Evolutionary conservation across 2,113 vertebrate genomes (phyloP), one percentile per base, ranked within the genome.

Genomic region (Dicentrarchus labrax): DNA sequence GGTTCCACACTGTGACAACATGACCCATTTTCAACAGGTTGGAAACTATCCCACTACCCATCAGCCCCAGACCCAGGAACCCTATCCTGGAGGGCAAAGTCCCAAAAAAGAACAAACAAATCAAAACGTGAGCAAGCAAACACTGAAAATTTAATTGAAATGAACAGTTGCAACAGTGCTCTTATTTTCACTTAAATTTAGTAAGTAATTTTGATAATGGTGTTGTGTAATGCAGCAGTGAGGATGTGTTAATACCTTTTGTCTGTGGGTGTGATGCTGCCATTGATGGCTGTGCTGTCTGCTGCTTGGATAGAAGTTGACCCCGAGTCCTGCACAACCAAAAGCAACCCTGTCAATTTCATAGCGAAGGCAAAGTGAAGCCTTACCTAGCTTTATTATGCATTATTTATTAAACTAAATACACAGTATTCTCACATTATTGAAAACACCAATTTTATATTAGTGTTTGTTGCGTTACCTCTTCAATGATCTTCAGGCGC

Each of bases 1-100:
- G 96, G 93, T 99, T 99, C 98, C 99, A 99, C 86, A 99, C 99
- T 0, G 98, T 99, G 74, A 99, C 98, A 0, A 97, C 96, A 78
- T 99, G 99, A 56, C 99, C 98, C 98, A 98, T 99, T 95, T 99
- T 99, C 83, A 99, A 93, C 70, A 99, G 95, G 92, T 99, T 99
- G 88, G 97, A 98, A 73, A 99, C 99, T 0, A 99, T 98, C 48
- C 98, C 98, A 78, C 98, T 99, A 50, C 99, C 98, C 98, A 99
- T 99, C 76, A 99, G 94, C 59, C 98, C 98, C 47, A 99, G 96
- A 15, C 99, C 99, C 61, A 99, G 96, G 95, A 99, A 99, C 30
- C 99, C 99, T 96, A 99, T 99, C 95, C 98, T 99, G 91, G 54
- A 83, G 48, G n/a, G 48, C 11, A 56, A 36, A 66, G 45, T 6